Conservation (phyloP, 2,797 vertebrate genomes). For the Octomys mimax region DNA sequence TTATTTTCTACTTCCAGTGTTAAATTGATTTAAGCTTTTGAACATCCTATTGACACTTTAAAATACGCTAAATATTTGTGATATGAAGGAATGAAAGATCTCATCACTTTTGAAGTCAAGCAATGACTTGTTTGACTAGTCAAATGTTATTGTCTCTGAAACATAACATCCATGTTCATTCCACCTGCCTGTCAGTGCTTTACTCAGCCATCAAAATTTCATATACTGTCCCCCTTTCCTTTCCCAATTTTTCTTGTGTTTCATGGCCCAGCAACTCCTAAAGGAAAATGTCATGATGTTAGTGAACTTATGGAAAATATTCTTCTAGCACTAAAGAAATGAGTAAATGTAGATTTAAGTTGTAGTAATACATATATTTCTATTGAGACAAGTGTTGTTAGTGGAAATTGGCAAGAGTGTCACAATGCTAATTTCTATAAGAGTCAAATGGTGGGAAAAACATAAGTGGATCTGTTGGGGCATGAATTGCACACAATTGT, state of each 20-base stretch:
- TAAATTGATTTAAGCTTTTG: slow-evolving; percentile 74
- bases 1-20: slow-evolving; percentile 58
- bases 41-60: slow-evolving; percentile 62
- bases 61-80: slow-evolving; percentile 72
- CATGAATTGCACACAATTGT: not conserved
- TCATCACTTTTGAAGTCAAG: slow-evolving; percentile 24
- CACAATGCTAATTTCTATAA: slow-evolving; percentile 15
- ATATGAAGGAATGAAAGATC: slow-evolving; percentile 1
- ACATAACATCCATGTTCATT: not conserved
- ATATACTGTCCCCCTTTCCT: not conserved
- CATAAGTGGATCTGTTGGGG: not conserved
- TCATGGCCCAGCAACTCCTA: not conserved
- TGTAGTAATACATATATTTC: not conserved
- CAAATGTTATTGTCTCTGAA: slow-evolving; percentile 22
- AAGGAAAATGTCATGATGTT: slow-evolving; percentile 2
- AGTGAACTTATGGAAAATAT: not conserved
- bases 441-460: not conserved
- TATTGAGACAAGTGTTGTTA: slow-evolving; percentile 1
- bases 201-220: slow-evolving; percentile 24
- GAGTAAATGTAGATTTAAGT: slow-evolving; percentile 21
- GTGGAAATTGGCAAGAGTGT: not conserved
- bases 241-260: slow-evolving; percentile 16
- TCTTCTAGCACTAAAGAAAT: slow-evolving; percentile 50
- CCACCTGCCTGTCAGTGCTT: not conserved
- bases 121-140: not conserved